Evolutionary conservation across 2,113 vertebrate species (phyloP).

Genomic region (Xiphophorus maculatus): DNA sequence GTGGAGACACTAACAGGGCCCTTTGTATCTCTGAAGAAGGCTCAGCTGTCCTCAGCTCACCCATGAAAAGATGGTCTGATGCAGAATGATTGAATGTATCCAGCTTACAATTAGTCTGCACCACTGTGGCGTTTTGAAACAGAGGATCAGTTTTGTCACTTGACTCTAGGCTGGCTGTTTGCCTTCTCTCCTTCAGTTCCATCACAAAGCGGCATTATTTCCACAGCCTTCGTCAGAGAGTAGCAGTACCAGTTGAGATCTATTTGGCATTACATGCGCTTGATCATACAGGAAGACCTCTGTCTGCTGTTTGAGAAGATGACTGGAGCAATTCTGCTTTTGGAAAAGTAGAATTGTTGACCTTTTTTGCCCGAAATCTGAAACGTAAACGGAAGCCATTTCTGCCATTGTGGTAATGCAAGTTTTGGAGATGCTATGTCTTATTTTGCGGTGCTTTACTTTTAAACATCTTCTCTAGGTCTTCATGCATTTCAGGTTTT

Average conservation of each 20-base stretch:
- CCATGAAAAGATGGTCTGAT: conserved; percentile 26
- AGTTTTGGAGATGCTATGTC: not conserved
- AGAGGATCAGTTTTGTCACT: conserved; percentile 38
- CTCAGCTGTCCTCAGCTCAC: conserved; percentile 41
- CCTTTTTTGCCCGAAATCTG: not conserved
- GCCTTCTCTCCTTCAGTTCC: conserved; percentile 31
- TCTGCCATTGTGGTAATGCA: not conserved
- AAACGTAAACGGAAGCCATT: not conserved
- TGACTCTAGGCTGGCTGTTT: conserved; percentile 48
- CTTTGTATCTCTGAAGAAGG: conserved; percentile 28
- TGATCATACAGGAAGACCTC: conserved; percentile 41
- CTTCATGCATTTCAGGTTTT: conserved; percentile 16
- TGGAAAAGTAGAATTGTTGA: conserved; percentile 14
- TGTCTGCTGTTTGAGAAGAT: conserved; percentile 39
- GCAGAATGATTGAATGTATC: conserved; percentile 36
- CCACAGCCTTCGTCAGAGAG: conserved; percentile 18
- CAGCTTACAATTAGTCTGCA: conserved; percentile 41
- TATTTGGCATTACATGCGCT: conserved; percentile 25
- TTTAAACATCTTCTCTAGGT: conserved; percentile 1
- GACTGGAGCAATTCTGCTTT: conserved; percentile 10
- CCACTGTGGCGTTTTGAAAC: not conserved
- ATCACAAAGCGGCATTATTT: conserved; percentile 45
- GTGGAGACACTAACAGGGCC: conserved; percentile 20
- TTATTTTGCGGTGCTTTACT: not conserved
- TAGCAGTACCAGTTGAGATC: conserved; percentile 16